A percentile compares a stretch with the other conserved stretches of the same genome.
Evolutionary conservation across 2,888 invertebrate species (phyloP).

Genomic region (Nomada flava): DNA sequence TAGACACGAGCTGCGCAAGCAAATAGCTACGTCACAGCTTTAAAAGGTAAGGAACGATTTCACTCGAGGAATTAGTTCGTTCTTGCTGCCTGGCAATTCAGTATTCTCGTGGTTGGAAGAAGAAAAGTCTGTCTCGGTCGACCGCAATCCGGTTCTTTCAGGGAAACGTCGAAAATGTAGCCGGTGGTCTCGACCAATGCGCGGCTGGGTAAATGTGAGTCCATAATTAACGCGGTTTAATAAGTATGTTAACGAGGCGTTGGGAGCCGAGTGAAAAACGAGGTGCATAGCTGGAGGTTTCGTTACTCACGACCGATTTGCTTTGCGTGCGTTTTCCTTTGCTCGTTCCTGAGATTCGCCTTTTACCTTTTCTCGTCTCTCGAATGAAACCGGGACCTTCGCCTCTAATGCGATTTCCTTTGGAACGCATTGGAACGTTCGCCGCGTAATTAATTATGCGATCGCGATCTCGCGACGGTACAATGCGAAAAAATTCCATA

Average conservation of each 20-base stretch:
- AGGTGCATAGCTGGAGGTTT: not conserved
- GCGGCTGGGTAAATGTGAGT: constrained; percentile 32
- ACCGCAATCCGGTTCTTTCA: not conserved
- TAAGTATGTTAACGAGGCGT: constrained; percentile 62
- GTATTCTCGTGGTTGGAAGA: not conserved
- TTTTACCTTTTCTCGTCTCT: not conserved
- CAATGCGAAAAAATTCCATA: not conserved
- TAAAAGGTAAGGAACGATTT: too few relatives aligned
- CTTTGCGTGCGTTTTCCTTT: not conserved
- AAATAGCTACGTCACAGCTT: not conserved
- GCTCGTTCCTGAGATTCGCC: not conserved
- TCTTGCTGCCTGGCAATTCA: not conserved
- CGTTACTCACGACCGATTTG: constrained; percentile 12
- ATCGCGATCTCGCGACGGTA: not conserved
- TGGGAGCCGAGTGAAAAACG: constrained; percentile 25
- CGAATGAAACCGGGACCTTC: not conserved
- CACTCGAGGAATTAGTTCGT: not conserved
- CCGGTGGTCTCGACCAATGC: constrained; percentile 11
- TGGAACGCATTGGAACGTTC: not conserved
- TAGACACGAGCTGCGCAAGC: not conserved
- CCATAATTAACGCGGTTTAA: constrained; percentile 58
- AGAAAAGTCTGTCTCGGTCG: constrained; percentile 8
- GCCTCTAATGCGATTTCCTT: not conserved
- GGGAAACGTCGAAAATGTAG: constrained; percentile 26
- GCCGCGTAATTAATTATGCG: constrained; percentile 10